phyloP scores from a whole-genome alignment of 2,113 vertebrate genomes.

The Ictalurus furcatus region DNA sequence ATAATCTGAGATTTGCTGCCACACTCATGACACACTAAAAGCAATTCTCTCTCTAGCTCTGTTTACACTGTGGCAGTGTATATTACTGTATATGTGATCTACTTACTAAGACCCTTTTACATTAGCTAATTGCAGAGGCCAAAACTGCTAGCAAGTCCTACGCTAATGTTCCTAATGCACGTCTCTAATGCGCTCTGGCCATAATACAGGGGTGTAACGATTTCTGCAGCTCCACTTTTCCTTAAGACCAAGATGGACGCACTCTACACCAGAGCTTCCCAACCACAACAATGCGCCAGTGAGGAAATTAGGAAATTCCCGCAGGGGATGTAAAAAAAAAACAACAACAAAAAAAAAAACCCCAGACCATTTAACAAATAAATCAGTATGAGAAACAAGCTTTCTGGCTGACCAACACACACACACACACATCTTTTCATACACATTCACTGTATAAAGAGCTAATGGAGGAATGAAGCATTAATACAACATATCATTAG shows the following conservation, averaged over 20 bases:
- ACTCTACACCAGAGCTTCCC: not conserved
- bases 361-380: constrained; percentile 6
- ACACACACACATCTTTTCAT: not conserved
- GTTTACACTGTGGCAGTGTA: not conserved
- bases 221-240: not conserved
- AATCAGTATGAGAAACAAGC: not conserved
- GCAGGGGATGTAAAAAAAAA: not conserved
- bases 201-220: not conserved
- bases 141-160: not conserved
- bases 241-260: not conserved
- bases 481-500: not conserved
- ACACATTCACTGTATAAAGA: not conserved
- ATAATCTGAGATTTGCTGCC: not conserved
- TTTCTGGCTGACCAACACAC: not conserved
- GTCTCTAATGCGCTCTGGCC: not conserved
- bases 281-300: not conserved
- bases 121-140: not conserved
- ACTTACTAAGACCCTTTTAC: not conserved
- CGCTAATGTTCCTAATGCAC: not conserved
- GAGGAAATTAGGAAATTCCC: not conserved
- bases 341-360: too few species aligned
- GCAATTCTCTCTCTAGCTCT: not conserved
- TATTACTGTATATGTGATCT: not conserved
- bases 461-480: not conserved
- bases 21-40: not conserved